These are phyloP conservation scores for Didymodactylos carnosus DNA, from an alignment of 2,888 invertebrate genomes.

Conservation along the genomic window DNA sequence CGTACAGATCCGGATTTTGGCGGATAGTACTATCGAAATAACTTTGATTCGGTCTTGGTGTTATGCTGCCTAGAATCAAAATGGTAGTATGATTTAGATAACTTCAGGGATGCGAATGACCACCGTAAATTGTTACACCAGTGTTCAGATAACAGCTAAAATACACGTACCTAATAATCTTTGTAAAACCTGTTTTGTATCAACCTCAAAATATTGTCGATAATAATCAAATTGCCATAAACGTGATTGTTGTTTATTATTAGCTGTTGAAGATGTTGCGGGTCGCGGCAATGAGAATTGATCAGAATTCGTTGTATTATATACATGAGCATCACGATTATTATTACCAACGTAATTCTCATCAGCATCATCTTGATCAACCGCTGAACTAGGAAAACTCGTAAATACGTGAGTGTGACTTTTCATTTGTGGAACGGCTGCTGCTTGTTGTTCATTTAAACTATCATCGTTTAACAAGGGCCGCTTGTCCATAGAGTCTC, in stretches of 20 bases:
- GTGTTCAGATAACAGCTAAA: too few species aligned
- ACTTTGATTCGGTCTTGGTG: conserved; percentile 51
- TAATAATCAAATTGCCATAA: conserved; percentile 23
- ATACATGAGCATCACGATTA: neutral
- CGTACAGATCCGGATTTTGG: conserved; percentile 16
- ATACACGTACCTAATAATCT: conserved; percentile 63
- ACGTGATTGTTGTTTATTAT: neutral
- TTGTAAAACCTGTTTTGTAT: conserved; percentile 63
- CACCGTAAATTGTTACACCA: too few species aligned
- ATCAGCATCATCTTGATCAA: neutral
- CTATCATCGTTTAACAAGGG: too few species aligned
- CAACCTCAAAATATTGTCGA: conserved; percentile 59
- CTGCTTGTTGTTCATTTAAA: too few species aligned
- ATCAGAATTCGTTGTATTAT: neutral
- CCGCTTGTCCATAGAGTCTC: too few species aligned
- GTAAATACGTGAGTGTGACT: neutral
- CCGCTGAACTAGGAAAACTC: neutral
- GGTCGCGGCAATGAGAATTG: neutral
- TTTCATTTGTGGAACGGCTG: too few species aligned
- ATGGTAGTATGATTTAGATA: too few species aligned
- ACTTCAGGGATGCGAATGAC: too few species aligned
- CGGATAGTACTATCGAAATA: neutral
- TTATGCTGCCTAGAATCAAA: too few species aligned
- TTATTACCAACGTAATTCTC: neutral
- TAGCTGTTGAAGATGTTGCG: neutral